These are phyloP conservation scores for Caenorhabditis brenneri DNA, from an alignment of 1,140 invertebrate genomes.

Conservation along the genomic window DNA sequence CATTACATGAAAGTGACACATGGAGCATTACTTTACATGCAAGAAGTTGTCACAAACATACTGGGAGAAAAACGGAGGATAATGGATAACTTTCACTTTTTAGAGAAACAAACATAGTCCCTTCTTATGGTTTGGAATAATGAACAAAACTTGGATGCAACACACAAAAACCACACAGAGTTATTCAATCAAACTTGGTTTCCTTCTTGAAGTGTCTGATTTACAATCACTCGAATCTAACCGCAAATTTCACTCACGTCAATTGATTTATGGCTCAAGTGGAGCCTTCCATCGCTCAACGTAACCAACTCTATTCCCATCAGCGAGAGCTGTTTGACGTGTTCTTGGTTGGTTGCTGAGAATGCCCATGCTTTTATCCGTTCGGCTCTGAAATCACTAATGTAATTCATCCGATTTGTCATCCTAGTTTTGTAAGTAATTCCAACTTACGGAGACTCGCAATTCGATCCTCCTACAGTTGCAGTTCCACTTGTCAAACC, in stretches of 20 bases:
- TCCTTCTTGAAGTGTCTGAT: too few species aligned
- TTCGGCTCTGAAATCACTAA: constrained; percentile 64
- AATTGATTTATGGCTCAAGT: constrained; percentile 80
- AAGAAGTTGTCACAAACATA: neutral
- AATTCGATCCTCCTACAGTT: neutral
- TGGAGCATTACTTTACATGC: too few species aligned
- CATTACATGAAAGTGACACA: neutral
- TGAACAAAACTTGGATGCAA: too few species aligned
- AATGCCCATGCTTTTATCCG: constrained; percentile 73
- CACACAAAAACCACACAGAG: too few species aligned
- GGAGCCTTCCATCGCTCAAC: constrained; percentile 85
- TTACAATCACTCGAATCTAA: too few species aligned
- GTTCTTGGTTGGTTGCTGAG: constrained; percentile 84
- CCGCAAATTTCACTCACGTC: neutral
- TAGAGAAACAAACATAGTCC: too few species aligned
- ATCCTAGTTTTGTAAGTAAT: too few species aligned
- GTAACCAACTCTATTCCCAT: constrained; percentile 93
- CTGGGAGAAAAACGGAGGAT: neutral
- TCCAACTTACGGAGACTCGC: constrained; percentile 19
- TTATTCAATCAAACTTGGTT: too few species aligned
- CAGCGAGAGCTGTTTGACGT: constrained; percentile 83
- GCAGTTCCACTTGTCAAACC: neutral
- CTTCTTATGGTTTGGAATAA: too few species aligned
- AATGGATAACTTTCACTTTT: too few species aligned
- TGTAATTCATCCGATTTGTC: too few species aligned